Evolutionary conservation across 2,797 vertebrate genomes (phyloP), one percentile per base, ranked within the genome.

Genomic region (Microtus obscurus): DNA sequence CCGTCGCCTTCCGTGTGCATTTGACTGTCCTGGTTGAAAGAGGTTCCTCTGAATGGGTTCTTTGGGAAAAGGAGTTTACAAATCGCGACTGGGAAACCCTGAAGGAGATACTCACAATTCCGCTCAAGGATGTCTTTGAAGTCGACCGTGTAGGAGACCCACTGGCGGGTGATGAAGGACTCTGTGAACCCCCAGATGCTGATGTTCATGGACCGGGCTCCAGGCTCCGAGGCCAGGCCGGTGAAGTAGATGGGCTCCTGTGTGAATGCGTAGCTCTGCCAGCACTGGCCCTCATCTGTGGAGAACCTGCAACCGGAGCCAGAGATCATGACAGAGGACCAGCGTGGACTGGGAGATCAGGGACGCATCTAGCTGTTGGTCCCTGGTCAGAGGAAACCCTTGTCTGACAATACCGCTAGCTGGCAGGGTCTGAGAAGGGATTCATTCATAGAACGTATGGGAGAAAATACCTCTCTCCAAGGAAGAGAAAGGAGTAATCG

Each of bases 211-310:
- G 99, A 99, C 59, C 98, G 99, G 0, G 99, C 99, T 5, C 99
- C 99, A 0, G 99, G 99, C 97, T 99, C 99, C 0, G 99, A 99
- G 0, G 99, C 99, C 83, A 99, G 98, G 4, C 99, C 99, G 0
- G 99, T 99, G 85, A 99, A 99, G 97, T 98, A 99, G 95, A 99
- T 98, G 29, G 99, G 99, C 0, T 99, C 99, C 0, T 97, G 29
- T 27, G 99, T 98, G 98, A 99, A 99, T 0, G 45, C 95, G 95
- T 99, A 99, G 40, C 96, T 97, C 43, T 98, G 97, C 99, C 99
- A 99, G 98, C 99, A 99, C 95, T 99, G 99, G 34, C 99, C 99
- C 97, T 99, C 99, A 29, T 99, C 99, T 12, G 99, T 99, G 56
- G 99, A 99, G 97, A 99, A 99, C 98, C 99, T 99, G 97, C 96